Percentiles rank a stretch among this genome's conserved stretches.
Evolutionary conservation across 2,888 invertebrate genomes (phyloP).

Genomic region (Morpho achilles): DNA sequence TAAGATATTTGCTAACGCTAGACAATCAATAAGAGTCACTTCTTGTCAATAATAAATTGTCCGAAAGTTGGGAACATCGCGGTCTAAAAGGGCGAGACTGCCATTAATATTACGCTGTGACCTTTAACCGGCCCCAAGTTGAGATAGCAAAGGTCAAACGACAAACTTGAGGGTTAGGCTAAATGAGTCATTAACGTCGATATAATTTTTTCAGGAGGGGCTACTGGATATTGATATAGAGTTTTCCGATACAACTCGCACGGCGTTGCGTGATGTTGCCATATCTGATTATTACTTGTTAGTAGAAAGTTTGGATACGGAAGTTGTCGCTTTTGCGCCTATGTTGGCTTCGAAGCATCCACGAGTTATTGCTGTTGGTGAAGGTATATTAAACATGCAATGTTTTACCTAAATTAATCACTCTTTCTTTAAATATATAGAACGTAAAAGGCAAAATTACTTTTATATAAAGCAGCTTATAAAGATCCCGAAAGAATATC

Average conservation of each 20-base stretch:
- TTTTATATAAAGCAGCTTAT: too few species aligned
- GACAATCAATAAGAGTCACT: neutral
- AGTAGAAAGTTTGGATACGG: conserved; percentile 93
- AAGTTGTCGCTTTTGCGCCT: conserved; percentile 95
- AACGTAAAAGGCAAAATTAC: too few species aligned
- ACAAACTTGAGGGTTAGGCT: neutral
- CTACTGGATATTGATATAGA: conserved; percentile 94
- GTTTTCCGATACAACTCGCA: conserved; percentile 93
- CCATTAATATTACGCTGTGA: conserved; percentile 5
- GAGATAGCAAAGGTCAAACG: conserved; percentile 16
- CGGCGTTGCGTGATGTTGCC: conserved; percentile 90
- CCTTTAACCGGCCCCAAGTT: conserved; percentile 17
- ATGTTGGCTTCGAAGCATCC: conserved; percentile 94
- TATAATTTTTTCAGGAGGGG: conserved; percentile 84
- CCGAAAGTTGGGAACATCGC: too few species aligned
- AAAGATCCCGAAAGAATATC: too few species aligned
- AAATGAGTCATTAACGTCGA: conserved; percentile 5
- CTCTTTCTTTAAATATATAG: too few species aligned
- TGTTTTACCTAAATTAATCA: too few species aligned
- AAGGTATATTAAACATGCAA: conserved; percentile 73
- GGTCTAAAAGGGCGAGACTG: too few species aligned
- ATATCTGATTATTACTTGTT: conserved; percentile 92
- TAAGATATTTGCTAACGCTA: too few species aligned
- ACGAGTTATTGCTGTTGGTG: conserved; percentile 96
- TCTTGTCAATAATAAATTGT: neutral